A percentile compares a stretch with the other conserved stretches of the same genome.
Conservation (phyloP, 2,113 vertebrate species). For the Gnathonemus longibarbis region DNA sequence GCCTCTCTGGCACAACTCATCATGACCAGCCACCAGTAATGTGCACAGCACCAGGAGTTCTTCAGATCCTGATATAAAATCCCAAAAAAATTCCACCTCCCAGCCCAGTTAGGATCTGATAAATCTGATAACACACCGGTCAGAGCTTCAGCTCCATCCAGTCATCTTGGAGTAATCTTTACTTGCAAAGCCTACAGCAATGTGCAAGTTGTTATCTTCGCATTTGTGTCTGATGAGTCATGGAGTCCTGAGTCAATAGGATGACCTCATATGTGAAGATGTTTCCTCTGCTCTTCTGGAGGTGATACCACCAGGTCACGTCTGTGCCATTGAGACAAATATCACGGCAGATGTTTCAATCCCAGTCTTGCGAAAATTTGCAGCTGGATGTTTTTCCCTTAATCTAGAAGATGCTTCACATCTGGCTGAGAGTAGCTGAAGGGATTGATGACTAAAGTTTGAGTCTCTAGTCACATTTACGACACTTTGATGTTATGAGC, state of each 20-base stretch:
- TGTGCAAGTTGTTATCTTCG: neutral
- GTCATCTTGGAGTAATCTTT: neutral
- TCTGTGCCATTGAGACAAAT: neutral
- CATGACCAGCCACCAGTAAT: neutral
- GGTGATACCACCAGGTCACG: neutral
- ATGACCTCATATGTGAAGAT: neutral
- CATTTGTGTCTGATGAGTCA: neutral
- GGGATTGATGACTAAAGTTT: neutral
- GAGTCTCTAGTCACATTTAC: neutral
- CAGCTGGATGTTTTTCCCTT: neutral
- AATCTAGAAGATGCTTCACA: neutral
- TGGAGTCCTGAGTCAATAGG: neutral
- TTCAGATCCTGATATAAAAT: neutral
- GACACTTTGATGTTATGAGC: neutral
- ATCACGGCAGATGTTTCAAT: neutral
- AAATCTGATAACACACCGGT: neutral
- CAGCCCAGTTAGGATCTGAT: neutral
- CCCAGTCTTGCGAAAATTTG: neutral
- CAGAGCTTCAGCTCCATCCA: neutral
- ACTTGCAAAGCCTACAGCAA: neutral
- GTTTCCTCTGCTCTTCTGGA: neutral
- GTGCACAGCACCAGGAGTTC: neutral
- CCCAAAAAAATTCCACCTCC: neutral
- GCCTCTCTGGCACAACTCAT: neutral
- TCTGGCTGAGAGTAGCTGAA: conserved; percentile 6